Evolutionary conservation across 2,797 vertebrate species (phyloP), one percentile per base, ranked within the genome.

Genomic region (Coranthus polyacanthus): DNA sequence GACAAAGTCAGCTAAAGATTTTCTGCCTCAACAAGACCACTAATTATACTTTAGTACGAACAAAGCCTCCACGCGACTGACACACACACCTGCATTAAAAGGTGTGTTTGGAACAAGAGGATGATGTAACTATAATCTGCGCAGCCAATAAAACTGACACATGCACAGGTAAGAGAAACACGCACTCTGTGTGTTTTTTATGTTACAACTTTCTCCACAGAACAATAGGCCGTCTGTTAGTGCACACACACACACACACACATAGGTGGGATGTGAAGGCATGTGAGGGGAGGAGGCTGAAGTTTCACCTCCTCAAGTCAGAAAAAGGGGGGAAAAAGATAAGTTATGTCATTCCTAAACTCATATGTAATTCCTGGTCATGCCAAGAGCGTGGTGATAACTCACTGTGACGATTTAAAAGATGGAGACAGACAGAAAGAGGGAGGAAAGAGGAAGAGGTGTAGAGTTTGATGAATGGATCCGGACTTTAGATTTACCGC

Each of bases 331-430:
- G 41, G 12, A 12, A 47, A 16, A 56, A 36, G 42, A 65, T 82
- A 81, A 90, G 74, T 84, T 82, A 84, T 85, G 64, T 80, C 85
- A 91, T 92, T 91, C 89, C 88, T 85, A 16, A 89, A 41, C 58
- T 72, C n/a, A 12, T 81, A 86, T 80, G 86, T 68, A 83, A 86
- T 72, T 59, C 46, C 52, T 37, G 37, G 18, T 46, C 56, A 68
- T 66, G 71, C 68, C 75, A 83, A 80, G 73, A 71, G 43, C 64
- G 10, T 36, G 66, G 65, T 58, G 69, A 84, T 77, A 84, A 83
- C 57, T 81, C 66, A 78, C 17, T 0, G 0, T 32, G 54, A 62
- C 6, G 4, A 47, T 75, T 72, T 46, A 53, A 62, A 69, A 61
- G 36, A 77, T 11, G 36, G 49, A 71, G 64, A 68, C 12, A 61